Evolutionary conservation across 2,113 vertebrate genomes (phyloP).

Genomic region (Argyrosomus japonicus): DNA sequence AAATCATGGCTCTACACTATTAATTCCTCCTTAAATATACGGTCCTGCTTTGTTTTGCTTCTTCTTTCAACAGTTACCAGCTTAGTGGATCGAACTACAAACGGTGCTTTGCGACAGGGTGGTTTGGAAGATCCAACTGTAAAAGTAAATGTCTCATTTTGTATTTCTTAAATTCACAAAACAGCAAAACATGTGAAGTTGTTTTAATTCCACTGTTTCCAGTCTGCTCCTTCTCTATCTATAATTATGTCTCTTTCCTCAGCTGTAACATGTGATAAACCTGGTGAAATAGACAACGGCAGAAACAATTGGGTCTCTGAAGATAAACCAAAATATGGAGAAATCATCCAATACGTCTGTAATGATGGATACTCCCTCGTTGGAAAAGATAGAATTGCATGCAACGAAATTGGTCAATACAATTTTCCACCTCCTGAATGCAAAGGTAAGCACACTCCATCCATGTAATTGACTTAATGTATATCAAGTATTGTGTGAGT

Average conservation of each 20-base stretch:
- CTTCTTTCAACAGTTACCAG: constrained; percentile 61
- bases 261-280: constrained; percentile 62
- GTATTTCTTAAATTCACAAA: background rate
- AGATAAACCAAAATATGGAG: background rate
- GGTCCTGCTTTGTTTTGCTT: background rate
- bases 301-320: fast-evolving
- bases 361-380: constrained; percentile 48
- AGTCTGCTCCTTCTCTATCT: background rate
- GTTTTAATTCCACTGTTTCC: background rate
- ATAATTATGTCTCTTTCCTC: constrained; percentile 10
- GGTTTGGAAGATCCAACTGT: constrained; percentile 58
- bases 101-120: constrained; percentile 59
- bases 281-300: constrained; percentile 48
- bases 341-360: constrained; percentile 64
- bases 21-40: constrained; percentile 2
- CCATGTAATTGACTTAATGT: background rate
- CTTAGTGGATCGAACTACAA: constrained; percentile 53
- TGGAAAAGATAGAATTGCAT: constrained; percentile 43
- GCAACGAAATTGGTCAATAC: constrained; percentile 54
- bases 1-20: background rate
- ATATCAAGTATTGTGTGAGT: background rate
- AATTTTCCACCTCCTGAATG: constrained; percentile 65
- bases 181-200: background rate
- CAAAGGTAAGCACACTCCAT: constrained; percentile 57
- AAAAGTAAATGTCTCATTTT: constrained; percentile 58